A percentile compares a stretch with the other conserved stretches of the same genome.
phyloP scores from a whole-genome alignment of 2,888 invertebrate genomes.

The Hypomecis punctinalis region DNA sequence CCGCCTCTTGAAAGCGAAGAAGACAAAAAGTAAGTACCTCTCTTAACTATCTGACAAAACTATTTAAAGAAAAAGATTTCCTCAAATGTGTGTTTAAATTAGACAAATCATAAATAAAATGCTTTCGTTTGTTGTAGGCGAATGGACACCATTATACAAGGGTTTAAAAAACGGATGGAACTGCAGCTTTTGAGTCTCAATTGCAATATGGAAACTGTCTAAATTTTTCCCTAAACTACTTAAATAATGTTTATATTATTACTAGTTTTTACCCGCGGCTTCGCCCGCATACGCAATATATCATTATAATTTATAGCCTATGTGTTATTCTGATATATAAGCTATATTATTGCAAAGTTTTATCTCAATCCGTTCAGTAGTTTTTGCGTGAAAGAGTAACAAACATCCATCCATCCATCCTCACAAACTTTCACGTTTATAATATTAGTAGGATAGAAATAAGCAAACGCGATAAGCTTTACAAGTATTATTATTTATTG shows the following conservation, averaged over 20 bases:
- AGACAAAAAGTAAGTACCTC: conserved; percentile 77
- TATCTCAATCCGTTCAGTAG: too few species aligned
- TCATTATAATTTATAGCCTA: too few species aligned
- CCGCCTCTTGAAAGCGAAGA: conserved; percentile 87
- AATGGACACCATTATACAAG: conserved; percentile 86
- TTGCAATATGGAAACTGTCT: conserved; percentile 75
- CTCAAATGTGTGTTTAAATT: too few species aligned
- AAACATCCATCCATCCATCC: too few species aligned
- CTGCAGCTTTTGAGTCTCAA: conserved; percentile 88
- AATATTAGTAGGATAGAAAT: too few species aligned
- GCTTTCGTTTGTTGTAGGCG: conserved; percentile 70
- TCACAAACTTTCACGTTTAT: too few species aligned
- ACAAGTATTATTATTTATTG: conserved; percentile 45
- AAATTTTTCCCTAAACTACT: conserved; percentile 30
- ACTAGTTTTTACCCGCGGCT: too few species aligned
- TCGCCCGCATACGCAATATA: too few species aligned
- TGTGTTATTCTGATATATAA: too few species aligned
- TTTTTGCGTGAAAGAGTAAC: too few species aligned
- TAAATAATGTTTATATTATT: conserved; percentile 11
- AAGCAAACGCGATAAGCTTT: conserved; percentile 36
- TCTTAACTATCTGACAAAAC: background rate
- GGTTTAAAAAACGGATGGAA: conserved; percentile 87
- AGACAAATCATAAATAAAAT: background rate
- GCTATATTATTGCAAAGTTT: too few species aligned
- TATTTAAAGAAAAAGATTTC: too few species aligned